phyloP scores from a whole-genome alignment of 2,888 invertebrate genomes.

The Synanthedon tipuliformis region DNA sequence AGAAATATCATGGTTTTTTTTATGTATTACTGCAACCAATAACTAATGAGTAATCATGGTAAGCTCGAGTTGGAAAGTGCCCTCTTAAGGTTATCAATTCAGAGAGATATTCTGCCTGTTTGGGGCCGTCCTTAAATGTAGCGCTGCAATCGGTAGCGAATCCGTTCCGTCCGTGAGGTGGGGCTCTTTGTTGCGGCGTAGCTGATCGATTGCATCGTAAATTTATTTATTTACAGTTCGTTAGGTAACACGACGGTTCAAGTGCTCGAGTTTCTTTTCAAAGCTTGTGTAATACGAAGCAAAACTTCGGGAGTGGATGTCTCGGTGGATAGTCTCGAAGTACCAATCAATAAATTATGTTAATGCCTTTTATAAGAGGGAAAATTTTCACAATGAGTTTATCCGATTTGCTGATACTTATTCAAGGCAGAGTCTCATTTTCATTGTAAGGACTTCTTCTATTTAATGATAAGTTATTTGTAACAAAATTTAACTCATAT shows the following conservation, averaged over 20 bases:
- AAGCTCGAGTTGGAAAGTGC: too few relatives aligned
- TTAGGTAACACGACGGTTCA: conserved; percentile 25
- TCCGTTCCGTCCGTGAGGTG: conserved; percentile 5
- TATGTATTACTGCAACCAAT: too few relatives aligned
- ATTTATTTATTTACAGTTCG: conserved; percentile 37
- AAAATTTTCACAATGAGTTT: conserved; percentile 28
- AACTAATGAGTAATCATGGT: background rate
- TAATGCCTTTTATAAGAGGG: conserved; percentile 37
- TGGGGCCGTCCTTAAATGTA: background rate
- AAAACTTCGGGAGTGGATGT: conserved; percentile 22
- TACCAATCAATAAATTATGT: conserved; percentile 6
- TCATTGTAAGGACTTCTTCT: conserved; percentile 5
- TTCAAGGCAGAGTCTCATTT: background rate
- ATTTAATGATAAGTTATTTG: conserved; percentile 13
- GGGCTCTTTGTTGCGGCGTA: conserved; percentile 10
- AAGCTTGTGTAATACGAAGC: conserved; percentile 35
- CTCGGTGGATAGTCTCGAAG: conserved; percentile 31
- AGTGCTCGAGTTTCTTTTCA: conserved; percentile 34
- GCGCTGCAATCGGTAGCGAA: background rate
- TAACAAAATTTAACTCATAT: too few relatives aligned
- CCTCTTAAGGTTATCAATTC: too few relatives aligned
- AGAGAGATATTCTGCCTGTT: too few relatives aligned
- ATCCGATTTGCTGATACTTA: conserved; percentile 36
- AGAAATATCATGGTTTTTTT: too few relatives aligned
- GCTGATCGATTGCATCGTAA: conserved; percentile 21